A percentile compares a stretch with the other conserved stretches of the same genome.
These are phyloP conservation scores for Acrobasis suavella DNA, from an alignment of 2,888 invertebrate genomes.

Conservation along the genomic window DNA sequence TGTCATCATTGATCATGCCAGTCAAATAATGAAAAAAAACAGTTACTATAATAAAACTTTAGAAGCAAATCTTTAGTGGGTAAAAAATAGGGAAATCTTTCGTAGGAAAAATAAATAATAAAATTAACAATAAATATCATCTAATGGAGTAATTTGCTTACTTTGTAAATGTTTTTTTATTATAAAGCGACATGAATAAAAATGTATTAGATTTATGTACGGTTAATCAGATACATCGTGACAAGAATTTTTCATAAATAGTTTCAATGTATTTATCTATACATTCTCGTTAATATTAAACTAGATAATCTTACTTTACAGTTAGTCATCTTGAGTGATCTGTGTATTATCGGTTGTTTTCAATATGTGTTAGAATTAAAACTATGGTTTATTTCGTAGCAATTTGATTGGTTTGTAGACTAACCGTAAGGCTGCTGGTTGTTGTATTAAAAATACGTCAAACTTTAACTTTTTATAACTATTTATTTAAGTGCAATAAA, in stretches of 20 bases:
- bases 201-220: neutral
- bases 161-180: too few relatives aligned
- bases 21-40: too few relatives aligned
- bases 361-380: neutral
- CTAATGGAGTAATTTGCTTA: too few relatives aligned
- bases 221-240: neutral
- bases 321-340: neutral
- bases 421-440: neutral
- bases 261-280: neutral
- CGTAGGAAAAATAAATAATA: too few relatives aligned
- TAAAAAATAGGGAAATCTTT: too few relatives aligned
- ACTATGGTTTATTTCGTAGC: too few relatives aligned
- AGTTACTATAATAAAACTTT: too few relatives aligned
- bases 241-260: neutral
- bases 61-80: too few relatives aligned
- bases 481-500: slow-evolving; percentile 41
- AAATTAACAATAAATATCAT: too few relatives aligned
- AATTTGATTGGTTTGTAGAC: neutral
- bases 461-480: slow-evolving; percentile 26
- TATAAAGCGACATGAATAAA: neutral
- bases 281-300: neutral
- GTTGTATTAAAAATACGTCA: neutral
- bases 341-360: neutral
- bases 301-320: neutral
- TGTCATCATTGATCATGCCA: too few relatives aligned